phyloP scores from a whole-genome alignment of 2,797 vertebrate species.

The Myoxocephalus aenaeus region DNA sequence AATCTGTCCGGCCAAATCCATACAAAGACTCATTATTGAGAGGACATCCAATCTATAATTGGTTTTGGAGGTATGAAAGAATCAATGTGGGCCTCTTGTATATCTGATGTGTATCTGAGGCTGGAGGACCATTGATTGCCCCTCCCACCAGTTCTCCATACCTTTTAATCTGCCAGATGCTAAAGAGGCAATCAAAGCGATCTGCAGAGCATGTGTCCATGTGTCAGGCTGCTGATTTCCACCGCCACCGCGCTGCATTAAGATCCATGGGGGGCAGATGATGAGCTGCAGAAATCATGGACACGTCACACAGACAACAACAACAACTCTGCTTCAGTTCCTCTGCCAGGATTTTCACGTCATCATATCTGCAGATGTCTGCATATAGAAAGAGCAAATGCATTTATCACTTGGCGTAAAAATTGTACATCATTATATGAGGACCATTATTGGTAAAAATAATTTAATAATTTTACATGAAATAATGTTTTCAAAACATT shows the following conservation, averaged over 20 bases:
- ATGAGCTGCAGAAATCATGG: conserved; percentile 31
- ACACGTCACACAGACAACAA: conserved; percentile 4
- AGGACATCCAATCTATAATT: conserved; percentile 52
- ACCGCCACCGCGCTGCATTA: conserved; percentile 57
- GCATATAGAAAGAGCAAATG: not conserved
- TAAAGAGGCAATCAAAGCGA: conserved; percentile 77
- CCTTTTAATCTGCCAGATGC: conserved; percentile 76
- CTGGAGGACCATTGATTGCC: conserved; percentile 60
- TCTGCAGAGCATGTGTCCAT: conserved; percentile 36
- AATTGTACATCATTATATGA: not conserved
- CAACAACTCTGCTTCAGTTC: not conserved
- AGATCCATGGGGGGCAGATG: conserved; percentile 54
- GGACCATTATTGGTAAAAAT: not conserved
- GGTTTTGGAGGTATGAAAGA: conserved; percentile 48
- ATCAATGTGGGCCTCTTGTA: conserved; percentile 65
- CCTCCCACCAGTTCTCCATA: conserved; percentile 63
- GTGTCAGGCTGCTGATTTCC: conserved; percentile 59
- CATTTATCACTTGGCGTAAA: not conserved
- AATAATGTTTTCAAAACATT: too few species aligned
- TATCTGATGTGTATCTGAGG: conserved; percentile 68
- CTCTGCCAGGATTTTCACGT: not conserved
- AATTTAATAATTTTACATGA: too few species aligned
- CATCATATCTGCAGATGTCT: not conserved
- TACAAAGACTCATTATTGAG: conserved; percentile 47
- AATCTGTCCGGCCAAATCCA: conserved; percentile 37